Conservation (phyloP, 2,113 vertebrate genomes). For the Sula dactylatra region DNA sequence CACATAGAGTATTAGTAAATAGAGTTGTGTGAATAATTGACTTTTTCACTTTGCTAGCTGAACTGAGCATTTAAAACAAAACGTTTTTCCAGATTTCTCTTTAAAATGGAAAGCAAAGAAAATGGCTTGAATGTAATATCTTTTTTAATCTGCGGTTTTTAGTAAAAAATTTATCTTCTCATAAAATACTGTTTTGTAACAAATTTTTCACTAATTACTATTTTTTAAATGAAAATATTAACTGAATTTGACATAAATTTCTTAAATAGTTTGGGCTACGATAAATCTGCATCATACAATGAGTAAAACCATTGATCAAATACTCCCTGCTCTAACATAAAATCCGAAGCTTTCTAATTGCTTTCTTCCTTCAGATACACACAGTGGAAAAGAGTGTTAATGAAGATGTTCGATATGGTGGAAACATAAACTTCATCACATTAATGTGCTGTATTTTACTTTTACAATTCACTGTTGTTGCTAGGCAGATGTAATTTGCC, state of each 20-base stretch:
- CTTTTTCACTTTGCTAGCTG: not conserved
- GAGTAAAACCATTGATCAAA: slow-evolving; percentile 1
- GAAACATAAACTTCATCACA: slow-evolving; percentile 13
- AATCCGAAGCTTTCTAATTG: slow-evolving; percentile 22
- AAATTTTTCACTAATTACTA: slow-evolving; percentile 8
- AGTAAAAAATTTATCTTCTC: not conserved
- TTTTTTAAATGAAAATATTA: not conserved
- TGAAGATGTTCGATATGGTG: not conserved
- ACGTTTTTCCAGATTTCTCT: not conserved
- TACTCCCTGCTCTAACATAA: not conserved
- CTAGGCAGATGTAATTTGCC: slow-evolving; percentile 1
- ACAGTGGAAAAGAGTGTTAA: not conserved
- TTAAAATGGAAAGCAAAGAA: not conserved
- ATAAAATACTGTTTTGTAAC: not conserved
- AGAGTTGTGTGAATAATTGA: slow-evolving; percentile 5
- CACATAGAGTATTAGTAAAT: not conserved
- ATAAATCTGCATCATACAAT: slow-evolving; percentile 8
- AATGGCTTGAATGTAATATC: not conserved
- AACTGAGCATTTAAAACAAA: not conserved
- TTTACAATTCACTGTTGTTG: not conserved
- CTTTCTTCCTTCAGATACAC: not conserved
- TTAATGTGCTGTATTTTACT: slow-evolving; percentile 26
- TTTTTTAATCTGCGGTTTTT: not conserved
- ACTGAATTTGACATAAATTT: not conserved
- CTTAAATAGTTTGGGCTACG: not conserved